Base-by-base conservation (phyloP, 1,140 invertebrate species). In the Microvelia longipes region DNA sequence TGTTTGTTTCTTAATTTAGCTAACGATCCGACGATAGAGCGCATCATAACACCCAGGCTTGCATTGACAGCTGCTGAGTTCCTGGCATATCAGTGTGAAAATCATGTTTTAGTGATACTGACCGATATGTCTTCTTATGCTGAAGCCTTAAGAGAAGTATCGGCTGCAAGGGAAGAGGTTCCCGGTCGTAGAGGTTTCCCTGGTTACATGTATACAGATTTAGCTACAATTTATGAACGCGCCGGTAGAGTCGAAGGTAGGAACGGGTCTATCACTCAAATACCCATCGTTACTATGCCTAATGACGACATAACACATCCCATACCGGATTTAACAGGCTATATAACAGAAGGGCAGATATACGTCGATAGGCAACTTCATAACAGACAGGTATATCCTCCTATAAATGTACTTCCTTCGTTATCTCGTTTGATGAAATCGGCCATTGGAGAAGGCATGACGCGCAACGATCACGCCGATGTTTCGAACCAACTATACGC, bases 181-280 rank as follows among this genome's bases (percentile, higher is more conserved):
- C 93, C 93, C 64, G 93, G 93, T 78, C 87, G 93, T 81, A 87
- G 93, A 83, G 93, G 93, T 87, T 96, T 93, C 85, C 91, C 94
- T 75, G 96, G 95, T 87, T 98, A 98, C 87, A 98, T 98, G 96
- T 98, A 98, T 92, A 98, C 96, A 35, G 94, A 98, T 90, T 90
- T 98, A 85, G 96, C 96, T 61, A 98, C 95, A 2, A 98, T 98
- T 77, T 98, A 98, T 79, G 96, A 98, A 81, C 85, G 96, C 75
- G 96, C 96, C 75, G 96, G 96, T 63, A 90, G 96, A 80, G 95
- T 98, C 24, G 94, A 97, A 80, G 96, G 96, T 25, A 85, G 96
- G 75, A 96, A 95, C 79, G 96, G 96, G 27, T 98, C 95, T 69
- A 98, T 98, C 77, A 98, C 96, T 1, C 96, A 98, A 82, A 98